Conservation (phyloP, 2,113 vertebrate species). For the Spea bombifrons region DNA sequence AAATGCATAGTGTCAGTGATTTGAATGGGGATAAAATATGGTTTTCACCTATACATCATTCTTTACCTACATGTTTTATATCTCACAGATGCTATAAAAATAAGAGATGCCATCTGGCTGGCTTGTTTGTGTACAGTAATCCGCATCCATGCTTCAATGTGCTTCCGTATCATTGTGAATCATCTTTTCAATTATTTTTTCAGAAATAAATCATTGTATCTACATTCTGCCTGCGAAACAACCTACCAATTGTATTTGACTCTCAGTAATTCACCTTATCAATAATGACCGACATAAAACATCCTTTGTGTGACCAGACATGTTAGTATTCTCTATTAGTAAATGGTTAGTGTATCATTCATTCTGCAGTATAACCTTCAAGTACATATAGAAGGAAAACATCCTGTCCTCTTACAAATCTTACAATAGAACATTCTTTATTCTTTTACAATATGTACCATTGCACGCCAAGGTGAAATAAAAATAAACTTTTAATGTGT, state of each 20-base stretch:
- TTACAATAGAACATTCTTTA: neutral
- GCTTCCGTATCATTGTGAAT: constrained; percentile 4
- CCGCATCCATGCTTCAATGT: constrained; percentile 12
- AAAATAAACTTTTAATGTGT: no score
- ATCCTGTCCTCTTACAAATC: no score
- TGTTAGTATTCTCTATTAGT: no score
- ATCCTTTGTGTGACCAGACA: neutral
- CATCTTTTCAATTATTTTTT: constrained; percentile 2
- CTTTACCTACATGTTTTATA: constrained; percentile 10
- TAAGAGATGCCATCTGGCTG: constrained; percentile 10
- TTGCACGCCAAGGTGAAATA: no score
- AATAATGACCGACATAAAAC: no score
- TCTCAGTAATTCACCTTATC: neutral
- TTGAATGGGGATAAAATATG: neutral
- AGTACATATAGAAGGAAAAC: neutral
- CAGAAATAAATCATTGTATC: neutral
- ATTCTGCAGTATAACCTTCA: no score
- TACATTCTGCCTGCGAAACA: neutral
- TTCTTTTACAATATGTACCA: no score
- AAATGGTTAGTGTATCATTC: no score
- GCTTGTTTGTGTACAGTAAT: constrained; percentile 5
- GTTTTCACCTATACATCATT: neutral
- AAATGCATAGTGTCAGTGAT: neutral
- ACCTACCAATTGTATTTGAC: neutral
- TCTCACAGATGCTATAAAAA: neutral